phyloP scores from a whole-genome alignment of 2,797 vertebrate genomes.

The Antennarius maculatus region DNA sequence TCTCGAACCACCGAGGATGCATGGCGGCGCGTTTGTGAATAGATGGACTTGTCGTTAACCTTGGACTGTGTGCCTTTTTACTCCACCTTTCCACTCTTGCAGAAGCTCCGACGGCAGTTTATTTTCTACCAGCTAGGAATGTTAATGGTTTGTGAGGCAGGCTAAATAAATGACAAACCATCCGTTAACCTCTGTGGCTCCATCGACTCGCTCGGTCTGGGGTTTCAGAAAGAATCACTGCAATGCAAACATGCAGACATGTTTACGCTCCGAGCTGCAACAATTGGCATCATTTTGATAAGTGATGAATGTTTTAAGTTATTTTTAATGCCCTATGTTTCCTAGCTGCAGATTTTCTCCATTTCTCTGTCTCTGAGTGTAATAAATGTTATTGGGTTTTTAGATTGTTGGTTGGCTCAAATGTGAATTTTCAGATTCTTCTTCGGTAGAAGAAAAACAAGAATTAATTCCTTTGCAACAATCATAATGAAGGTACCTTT shows the following conservation, averaged over 20 bases:
- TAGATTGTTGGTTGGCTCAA: neutral
- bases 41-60: constrained; percentile 68
- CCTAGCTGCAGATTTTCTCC: constrained; percentile 8
- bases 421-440: neutral
- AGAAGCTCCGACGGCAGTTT: constrained; percentile 44
- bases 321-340: neutral
- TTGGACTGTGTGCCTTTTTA: constrained; percentile 46
- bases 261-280: constrained; percentile 15
- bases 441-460: neutral
- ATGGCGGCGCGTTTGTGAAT: constrained; percentile 49
- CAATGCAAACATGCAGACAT: constrained; percentile 7
- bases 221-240: constrained; percentile 34
- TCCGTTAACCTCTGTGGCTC: constrained; percentile 58
- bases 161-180: constrained; percentile 44
- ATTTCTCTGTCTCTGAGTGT: constrained; percentile 1
- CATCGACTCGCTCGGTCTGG: constrained; percentile 31
- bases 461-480: no score
- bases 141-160: constrained; percentile 26
- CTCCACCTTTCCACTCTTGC: constrained; percentile 37
- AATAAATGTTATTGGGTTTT: neutral
- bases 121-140: constrained; percentile 30
- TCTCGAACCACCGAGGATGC: constrained; percentile 51
- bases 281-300: neutral
- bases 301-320: neutral
- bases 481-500: no score